A percentile compares a stretch with the other conserved stretches of the same genome.
Evolutionary conservation across 2,113 vertebrate genomes (phyloP).

Genomic region (Echinops telfairi): DNA sequence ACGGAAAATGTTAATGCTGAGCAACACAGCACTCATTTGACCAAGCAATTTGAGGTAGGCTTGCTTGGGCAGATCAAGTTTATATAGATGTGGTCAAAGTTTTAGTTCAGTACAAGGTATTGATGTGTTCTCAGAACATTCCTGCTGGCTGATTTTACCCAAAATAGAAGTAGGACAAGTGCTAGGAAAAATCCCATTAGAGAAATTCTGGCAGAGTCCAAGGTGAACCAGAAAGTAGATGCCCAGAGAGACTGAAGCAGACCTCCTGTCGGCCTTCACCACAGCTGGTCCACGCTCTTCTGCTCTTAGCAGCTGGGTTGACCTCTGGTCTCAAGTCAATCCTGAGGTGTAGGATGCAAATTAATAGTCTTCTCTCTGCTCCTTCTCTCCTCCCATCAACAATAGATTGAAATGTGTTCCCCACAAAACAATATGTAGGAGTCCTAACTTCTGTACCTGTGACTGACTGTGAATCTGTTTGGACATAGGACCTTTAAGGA

Average conservation of each 20-base stretch:
- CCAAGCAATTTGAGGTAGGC: background rate
- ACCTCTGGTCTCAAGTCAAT: background rate
- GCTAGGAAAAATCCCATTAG: background rate
- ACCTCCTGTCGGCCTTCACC: background rate
- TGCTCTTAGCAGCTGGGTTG: background rate
- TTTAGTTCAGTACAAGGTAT: constrained; percentile 32
- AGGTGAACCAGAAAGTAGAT: background rate
- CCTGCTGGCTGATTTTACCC: constrained; percentile 32
- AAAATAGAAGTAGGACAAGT: constrained; percentile 37
- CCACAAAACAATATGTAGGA: background rate
- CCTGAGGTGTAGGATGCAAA: background rate
- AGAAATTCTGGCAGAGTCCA: background rate
- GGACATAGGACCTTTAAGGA: background rate
- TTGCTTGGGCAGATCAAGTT: constrained; percentile 19
- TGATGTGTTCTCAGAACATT: constrained; percentile 52
- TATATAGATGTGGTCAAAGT: background rate
- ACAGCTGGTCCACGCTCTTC: background rate
- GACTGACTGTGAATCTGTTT: background rate
- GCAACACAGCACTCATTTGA: background rate
- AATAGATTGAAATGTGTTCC: background rate
- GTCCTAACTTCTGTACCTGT: background rate
- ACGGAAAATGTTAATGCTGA: background rate
- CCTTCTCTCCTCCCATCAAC: background rate
- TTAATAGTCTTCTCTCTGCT: background rate
- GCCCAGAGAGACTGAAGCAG: background rate